Evolutionary conservation across 2,888 invertebrate species (phyloP), one percentile per base, ranked within the genome.

Genomic region (Nomada ferruginata): DNA sequence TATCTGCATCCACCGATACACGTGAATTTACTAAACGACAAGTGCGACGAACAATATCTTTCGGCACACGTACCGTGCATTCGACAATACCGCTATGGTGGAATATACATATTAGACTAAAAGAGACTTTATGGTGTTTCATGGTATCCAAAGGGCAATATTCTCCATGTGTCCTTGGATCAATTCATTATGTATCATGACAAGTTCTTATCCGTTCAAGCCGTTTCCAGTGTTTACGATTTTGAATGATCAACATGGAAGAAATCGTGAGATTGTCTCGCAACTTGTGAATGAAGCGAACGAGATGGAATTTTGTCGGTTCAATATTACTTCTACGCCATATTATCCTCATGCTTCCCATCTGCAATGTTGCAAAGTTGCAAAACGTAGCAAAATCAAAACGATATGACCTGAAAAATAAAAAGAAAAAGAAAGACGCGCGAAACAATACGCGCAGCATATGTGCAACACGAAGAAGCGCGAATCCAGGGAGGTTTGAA

Each of bases 141-240:
- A 10, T 53, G 63, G 60, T 60, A 76, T 64, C 63, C 61, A 59
- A 59, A 47, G 53, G 59, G 20, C 65, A 55, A 64, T 42, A 36
- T 85, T 76, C 81, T 36, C 71, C 59, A 15, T 65, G 20, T 53
- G 86, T 74, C 87, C 87, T 87, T 87, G 79, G 74, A 47, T 82
- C 73, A 61, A 70, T 76, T 79, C 72, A 61, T 47, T 29, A 42
- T 23, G 61, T 63, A 50, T 78, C 76, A 72, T 78, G 70, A 73
- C 64, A 84, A 74, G 61, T 84, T 64, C 23, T 66, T 52, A 60
- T 15, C 72, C 77, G 74, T 57, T 73, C 44, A 42, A 53, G 52
- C 53, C 66, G 53, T 76, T 72, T n/a, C 42, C 66, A 64, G n/a
- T 81, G 76, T 83, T 86, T 83, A 83, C 79, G 11, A 55, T 70